Conservation (phyloP, 2,888 invertebrate species). For the Alviniconcha strummeri region DNA sequence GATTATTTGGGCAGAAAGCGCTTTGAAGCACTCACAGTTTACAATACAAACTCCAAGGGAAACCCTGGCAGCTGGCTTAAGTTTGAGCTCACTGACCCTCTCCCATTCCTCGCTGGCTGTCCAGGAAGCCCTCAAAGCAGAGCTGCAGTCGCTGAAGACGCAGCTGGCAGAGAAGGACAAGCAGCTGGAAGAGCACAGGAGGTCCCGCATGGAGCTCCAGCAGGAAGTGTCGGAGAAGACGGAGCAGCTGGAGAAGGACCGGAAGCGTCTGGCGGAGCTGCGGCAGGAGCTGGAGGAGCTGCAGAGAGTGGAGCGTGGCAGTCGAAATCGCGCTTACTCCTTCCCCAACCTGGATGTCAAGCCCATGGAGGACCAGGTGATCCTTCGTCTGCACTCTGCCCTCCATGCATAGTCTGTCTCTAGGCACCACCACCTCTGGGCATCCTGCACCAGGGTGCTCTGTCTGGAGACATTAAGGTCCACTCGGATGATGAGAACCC, state of each 20-base stretch:
- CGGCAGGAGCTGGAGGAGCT: slow-evolving; percentile 31
- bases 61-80: too few relatives aligned
- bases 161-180: slow-evolving; percentile 30
- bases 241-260: slow-evolving; percentile 8
- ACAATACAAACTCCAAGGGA: too few relatives aligned
- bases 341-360: background rate
- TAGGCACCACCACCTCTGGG: too few relatives aligned
- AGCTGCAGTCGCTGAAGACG: slow-evolving; percentile 14
- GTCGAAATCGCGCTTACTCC: background rate
- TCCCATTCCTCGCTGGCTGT: background rate
- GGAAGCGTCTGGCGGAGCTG: background rate
- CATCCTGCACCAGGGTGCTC: too few relatives aligned
- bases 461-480: too few relatives aligned
- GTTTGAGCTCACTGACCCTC: background rate
- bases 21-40: background rate
- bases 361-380: slow-evolving; percentile 24
- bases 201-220: background rate
- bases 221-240: slow-evolving; percentile 29
- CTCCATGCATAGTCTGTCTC: too few relatives aligned
- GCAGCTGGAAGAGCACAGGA: slow-evolving; percentile 30
- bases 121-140: slow-evolving; percentile 30
- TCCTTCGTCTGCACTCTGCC: too few relatives aligned
- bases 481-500: too few relatives aligned
- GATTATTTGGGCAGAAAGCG: background rate
- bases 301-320: background rate